phyloP scores from a whole-genome alignment of 2,888 invertebrate genomes.

The Frankliniella intonsa region DNA sequence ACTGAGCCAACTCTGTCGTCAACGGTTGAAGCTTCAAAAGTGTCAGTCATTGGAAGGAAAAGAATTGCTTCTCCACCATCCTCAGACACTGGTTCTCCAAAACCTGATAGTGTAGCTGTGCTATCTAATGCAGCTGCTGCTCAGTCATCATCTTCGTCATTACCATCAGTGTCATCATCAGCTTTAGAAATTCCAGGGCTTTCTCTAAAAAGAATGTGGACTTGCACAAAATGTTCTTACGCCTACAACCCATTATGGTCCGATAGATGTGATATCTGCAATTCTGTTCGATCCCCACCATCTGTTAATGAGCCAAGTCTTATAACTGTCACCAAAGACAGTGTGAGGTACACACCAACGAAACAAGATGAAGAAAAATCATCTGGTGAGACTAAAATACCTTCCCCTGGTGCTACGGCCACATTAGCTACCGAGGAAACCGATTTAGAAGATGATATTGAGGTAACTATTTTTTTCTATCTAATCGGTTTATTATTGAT shows the following conservation, averaged over 20 bases:
- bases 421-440: constrained; percentile 46
- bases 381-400: constrained; percentile 31
- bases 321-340: constrained; percentile 61
- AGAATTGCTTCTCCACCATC: constrained; percentile 42
- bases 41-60: constrained; percentile 44
- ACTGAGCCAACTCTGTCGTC: constrained; percentile 39
- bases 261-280: constrained; percentile 77
- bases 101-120: not conserved
- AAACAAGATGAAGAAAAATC: constrained; percentile 38
- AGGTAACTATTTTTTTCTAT: constrained; percentile 48
- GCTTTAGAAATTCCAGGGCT: not conserved
- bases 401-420: constrained; percentile 37
- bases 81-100: not conserved
- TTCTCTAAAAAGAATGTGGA: constrained; percentile 64
- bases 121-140: constrained; percentile 48
- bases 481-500: constrained; percentile 36
- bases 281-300: constrained; percentile 58
- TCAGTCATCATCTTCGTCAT: not conserved
- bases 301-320: constrained; percentile 61
- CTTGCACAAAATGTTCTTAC: constrained; percentile 82
- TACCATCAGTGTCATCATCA: not conserved
- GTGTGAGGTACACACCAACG: constrained; percentile 46
- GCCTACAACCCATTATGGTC: constrained; percentile 79
- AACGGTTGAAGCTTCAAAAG: constrained; percentile 40
- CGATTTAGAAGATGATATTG: constrained; percentile 62